Evolutionary conservation across 2,888 invertebrate genomes (phyloP).

Genomic region (Drosophila buzzatii): DNA sequence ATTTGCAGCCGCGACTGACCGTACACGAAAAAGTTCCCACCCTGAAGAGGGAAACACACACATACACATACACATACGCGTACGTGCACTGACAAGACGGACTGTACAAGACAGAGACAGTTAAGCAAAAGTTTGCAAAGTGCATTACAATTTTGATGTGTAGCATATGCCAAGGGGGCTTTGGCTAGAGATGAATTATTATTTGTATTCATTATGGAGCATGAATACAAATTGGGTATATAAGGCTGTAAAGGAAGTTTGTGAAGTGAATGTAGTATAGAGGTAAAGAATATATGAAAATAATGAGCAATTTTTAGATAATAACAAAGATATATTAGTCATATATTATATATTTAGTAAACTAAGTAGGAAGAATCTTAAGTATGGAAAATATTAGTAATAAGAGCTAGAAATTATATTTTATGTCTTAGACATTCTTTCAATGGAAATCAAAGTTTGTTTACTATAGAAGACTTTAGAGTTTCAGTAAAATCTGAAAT

Average conservation of each 20-base stretch:
- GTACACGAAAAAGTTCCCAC: conserved; percentile 7
- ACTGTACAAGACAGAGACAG: conserved; percentile 39
- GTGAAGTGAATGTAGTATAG: neutral
- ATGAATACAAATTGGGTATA: neutral
- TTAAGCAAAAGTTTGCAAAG: conserved; percentile 50
- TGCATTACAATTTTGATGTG: conserved; percentile 48
- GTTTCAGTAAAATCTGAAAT: neutral
- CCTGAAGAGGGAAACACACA: conserved; percentile 6
- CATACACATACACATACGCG: conserved; percentile 6
- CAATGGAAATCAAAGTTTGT: neutral
- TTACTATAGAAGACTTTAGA: neutral
- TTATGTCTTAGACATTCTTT: too few species aligned
- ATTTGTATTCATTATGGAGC: conserved; percentile 25
- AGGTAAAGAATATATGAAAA: neutral
- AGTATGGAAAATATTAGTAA: too few species aligned
- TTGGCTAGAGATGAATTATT: conserved; percentile 40
- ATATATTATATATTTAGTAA: too few species aligned
- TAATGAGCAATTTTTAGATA: too few species aligned
- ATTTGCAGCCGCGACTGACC: conserved; percentile 68
- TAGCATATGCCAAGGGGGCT: conserved; percentile 42
- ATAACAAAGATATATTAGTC: too few species aligned
- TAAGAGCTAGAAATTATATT: too few species aligned
- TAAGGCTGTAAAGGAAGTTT: neutral
- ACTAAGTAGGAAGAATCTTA: too few species aligned
- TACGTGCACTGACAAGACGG: conserved; percentile 38